phyloP scores from a whole-genome alignment of 2,113 vertebrate genomes.

The Pseudolaguvia tuberculata region DNA sequence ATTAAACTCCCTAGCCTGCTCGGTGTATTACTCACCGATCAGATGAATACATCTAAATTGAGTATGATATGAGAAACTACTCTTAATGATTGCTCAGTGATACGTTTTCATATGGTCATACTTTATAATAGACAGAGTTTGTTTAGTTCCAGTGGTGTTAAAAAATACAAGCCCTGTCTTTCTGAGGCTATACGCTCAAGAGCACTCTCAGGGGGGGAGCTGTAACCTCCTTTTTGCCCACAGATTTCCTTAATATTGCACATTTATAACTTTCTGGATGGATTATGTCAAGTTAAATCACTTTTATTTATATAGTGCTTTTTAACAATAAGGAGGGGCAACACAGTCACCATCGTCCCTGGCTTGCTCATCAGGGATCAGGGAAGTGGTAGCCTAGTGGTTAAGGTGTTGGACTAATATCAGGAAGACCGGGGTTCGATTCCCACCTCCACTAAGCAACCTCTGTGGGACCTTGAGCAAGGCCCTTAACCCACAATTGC shows the following conservation, averaged over 20 bases:
- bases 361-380: no score
- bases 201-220: not conserved
- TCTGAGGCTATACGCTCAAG: not conserved
- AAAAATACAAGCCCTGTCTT: not conserved
- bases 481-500: no score
- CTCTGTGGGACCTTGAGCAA: no score
- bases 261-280: not conserved
- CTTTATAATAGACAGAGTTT: not conserved
- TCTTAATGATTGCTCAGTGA: not conserved
- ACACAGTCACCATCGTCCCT: not conserved
- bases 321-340: no score
- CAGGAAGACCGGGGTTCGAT: no score
- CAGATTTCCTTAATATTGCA: not conserved
- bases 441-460: no score
- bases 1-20: constrained; percentile 8
- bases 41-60: constrained; percentile 2
- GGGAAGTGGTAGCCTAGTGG: no score
- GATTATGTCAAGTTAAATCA: not conserved
- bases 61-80: constrained; percentile 1
- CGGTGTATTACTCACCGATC: not conserved
- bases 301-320: no score
- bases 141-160: not conserved
- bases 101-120: not conserved
- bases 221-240: not conserved
- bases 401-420: no score